Conservation (phyloP, 2,113 vertebrate genomes). For the Psettodes erumei region DNA sequence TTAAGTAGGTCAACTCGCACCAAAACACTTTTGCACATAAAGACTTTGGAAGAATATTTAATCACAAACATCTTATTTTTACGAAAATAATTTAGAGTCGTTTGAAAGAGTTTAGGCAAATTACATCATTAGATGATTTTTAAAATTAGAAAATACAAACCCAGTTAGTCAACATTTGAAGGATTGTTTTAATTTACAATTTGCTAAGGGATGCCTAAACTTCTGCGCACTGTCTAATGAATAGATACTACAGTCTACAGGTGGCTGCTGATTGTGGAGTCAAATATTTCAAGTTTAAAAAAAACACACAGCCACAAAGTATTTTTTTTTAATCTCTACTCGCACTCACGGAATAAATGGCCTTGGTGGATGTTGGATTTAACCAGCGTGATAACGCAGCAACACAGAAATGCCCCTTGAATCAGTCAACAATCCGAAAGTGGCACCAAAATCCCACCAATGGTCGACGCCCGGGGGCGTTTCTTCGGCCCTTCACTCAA, state of each 20-base stretch:
- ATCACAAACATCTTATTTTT: too few relatives aligned
- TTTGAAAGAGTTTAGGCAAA: too few relatives aligned
- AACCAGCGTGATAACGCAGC: conserved; percentile 40
- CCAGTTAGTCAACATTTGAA: too few relatives aligned
- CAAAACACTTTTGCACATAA: not conserved
- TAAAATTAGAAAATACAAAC: too few relatives aligned
- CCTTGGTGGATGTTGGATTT: conserved; percentile 32
- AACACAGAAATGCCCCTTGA: conserved; percentile 49
- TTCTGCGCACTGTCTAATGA: not conserved
- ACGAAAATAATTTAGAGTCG: too few relatives aligned
- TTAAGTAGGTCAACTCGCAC: not conserved
- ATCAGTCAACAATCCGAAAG: conserved; percentile 58
- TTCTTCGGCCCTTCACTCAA: conserved; percentile 43
- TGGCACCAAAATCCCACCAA: conserved; percentile 59
- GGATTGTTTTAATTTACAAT: not conserved
- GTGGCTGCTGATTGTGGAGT: not conserved
- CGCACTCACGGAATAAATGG: conserved; percentile 14
- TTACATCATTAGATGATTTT: too few relatives aligned
- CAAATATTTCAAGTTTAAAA: not conserved
- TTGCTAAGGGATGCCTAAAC: not conserved
- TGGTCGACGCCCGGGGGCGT: conserved; percentile 59
- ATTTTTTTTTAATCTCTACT: not conserved
- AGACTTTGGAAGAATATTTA: not conserved
- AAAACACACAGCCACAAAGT: not conserved
- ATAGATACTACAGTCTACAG: not conserved